Base-by-base conservation (phyloP, 2,888 invertebrate genomes). In the Thysanoteuthis rhombus region DNA sequence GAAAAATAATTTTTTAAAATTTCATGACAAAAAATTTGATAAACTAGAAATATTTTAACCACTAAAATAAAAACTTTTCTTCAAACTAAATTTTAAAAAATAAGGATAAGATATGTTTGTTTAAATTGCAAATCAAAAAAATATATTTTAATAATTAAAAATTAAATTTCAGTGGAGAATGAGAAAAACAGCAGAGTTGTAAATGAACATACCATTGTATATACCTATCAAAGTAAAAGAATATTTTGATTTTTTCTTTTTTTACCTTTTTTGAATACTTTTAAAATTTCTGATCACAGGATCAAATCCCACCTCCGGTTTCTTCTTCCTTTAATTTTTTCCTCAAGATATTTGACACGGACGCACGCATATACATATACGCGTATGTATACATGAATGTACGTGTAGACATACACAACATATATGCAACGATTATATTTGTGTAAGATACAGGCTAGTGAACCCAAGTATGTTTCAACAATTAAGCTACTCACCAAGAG, bases 401-500 rank as follows among this genome's bases (percentile, higher is more conserved):
- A 45, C 19, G 45, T 58, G 28, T 75, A 16, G 16, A 36, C 75
- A 75, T 36, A 75, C 75, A 75, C 75, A 75, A 75, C 75, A 75
- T 36, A 75, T n/a, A 75, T 75, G 75, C 36, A n/a, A n/a, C n/a
- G 75, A 75, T n/a, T 36, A 75, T 75, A 75, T 19, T 75, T 75
- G 75, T 75, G n/a, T 75, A 75, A 75, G 75, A 75, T 75, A 75
- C n/a, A 75, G 75, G 75, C 75, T 75, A 75, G 75, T 75, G 75
- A 92, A 92, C 32, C 92, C 92, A 92, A 92, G 45, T 42, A 91
- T 91, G 91, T 45, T 92, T 92, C 92, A 92, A 92, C n/a, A n/a
- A n/a, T n/a, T 45, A 16, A n/a, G n/a, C 45, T 40, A 93, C 93
- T 93, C 52, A 93, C 93, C 93, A 93, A 93, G 93, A 39, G 52